phyloP scores from a whole-genome alignment of 2,797 vertebrate genomes.

The Dendrocincla tyrannina region DNA sequence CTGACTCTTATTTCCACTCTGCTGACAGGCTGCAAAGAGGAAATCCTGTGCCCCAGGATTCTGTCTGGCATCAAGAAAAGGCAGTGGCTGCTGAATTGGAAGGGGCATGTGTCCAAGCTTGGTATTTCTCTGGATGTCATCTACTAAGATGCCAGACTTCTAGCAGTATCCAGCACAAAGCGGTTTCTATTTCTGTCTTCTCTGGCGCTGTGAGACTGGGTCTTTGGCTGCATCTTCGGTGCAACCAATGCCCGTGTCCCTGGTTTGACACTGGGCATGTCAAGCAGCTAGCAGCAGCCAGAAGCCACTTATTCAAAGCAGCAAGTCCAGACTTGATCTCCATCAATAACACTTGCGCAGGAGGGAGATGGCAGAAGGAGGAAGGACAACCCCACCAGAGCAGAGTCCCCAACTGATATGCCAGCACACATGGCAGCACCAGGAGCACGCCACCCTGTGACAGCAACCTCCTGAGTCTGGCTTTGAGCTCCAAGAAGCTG shows the following conservation, averaged over 20 bases:
- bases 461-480: neutral
- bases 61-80: neutral
- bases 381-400: neutral
- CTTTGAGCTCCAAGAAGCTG: neutral
- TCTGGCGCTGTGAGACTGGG: neutral
- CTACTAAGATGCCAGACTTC: neutral
- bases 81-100: neutral
- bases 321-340: neutral
- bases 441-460: rapidly evolving
- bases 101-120: neutral
- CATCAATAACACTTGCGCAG: neutral
- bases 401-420: rapidly evolving
- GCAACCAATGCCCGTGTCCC: rapidly evolving
- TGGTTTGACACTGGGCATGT: neutral
- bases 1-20: neutral
- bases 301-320: neutral
- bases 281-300: neutral
- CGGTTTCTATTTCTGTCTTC: neutral
- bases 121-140: neutral
- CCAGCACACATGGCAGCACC: neutral
- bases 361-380: neutral
- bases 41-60: neutral
- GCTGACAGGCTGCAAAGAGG: neutral
- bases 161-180: neutral
- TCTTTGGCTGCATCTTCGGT: neutral